Percentiles rank a stretch among this genome's conserved stretches.
Conservation (phyloP, 2,888 invertebrate species). For the Stegana nigrithorax region DNA sequence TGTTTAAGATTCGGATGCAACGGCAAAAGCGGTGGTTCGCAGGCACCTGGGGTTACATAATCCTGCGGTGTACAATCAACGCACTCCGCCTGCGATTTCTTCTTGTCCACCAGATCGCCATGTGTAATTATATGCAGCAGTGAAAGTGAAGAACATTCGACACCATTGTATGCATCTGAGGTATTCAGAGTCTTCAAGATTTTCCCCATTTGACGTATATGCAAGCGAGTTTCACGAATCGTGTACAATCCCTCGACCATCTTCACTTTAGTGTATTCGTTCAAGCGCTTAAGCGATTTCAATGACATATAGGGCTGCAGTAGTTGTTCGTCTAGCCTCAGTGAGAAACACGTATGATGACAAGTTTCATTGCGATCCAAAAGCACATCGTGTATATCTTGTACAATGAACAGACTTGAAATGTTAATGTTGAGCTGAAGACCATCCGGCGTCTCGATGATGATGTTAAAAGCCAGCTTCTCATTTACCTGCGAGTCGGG, state of each 20-base stretch:
- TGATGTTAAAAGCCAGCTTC: too few relatives aligned
- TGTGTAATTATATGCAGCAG: conserved; percentile 93
- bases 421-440: neutral
- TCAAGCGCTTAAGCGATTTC: neutral
- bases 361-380: conserved; percentile 99
- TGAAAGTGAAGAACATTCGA: conserved; percentile 93
- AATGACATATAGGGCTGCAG: conserved; percentile 83
- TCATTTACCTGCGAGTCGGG: too few relatives aligned
- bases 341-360: conserved; percentile 95
- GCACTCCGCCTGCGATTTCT: conserved; percentile 86
- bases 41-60: conserved; percentile 90
- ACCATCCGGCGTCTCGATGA: neutral
- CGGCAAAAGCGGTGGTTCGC: conserved; percentile 86
- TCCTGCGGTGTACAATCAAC: conserved; percentile 96
- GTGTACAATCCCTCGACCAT: conserved; percentile 95
- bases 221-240: conserved; percentile 95
- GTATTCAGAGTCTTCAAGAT: conserved; percentile 93
- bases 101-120: conserved; percentile 82
- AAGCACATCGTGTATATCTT: conserved; percentile 95
- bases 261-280: too few relatives aligned
- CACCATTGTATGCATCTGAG: conserved; percentile 92
- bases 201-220: conserved; percentile 95
- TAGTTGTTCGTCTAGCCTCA: conserved; percentile 90
- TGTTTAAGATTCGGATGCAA: conserved; percentile 89
- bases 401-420: conserved; percentile 72